phyloP scores from a whole-genome alignment of 2,113 vertebrate genomes.

The Pollimyrus isidori region DNA sequence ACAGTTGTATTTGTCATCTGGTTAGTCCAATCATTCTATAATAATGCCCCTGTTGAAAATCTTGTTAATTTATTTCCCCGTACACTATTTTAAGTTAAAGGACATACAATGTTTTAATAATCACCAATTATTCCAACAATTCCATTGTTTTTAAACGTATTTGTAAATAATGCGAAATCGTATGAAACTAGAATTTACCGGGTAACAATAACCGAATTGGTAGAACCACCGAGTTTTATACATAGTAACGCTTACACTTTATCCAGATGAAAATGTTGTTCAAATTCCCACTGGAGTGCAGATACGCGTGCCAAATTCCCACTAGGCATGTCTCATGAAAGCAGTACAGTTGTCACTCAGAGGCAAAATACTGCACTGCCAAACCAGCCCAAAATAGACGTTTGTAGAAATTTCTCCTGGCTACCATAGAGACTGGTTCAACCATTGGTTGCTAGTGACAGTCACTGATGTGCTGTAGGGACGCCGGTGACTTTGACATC shows the following conservation, averaged over 20 bases:
- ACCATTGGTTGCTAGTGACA: neutral
- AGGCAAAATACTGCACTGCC: constrained; percentile 16
- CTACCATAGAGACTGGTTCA: constrained; percentile 3
- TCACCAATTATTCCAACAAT: neutral
- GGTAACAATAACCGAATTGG: neutral
- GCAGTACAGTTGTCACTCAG: constrained; percentile 17
- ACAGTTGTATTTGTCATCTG: neutral
- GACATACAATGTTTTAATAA: neutral
- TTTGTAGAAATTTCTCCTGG: constrained; percentile 15
- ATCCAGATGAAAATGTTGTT: constrained; percentile 14
- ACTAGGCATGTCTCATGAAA: constrained; percentile 13
- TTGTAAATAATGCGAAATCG: neutral
- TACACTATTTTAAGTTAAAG: neutral
- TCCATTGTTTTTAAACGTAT: neutral
- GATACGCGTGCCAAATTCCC: neutral
- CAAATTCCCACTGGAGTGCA: constrained; percentile 3
- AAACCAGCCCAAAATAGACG: constrained; percentile 8
- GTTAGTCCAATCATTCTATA: neutral
- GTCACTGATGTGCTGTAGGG: neutral
- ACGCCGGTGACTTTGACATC: neutral
- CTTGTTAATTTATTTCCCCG: neutral
- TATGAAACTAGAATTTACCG: neutral
- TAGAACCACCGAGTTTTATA: neutral
- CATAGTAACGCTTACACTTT: neutral
- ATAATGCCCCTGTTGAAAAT: neutral